Base-by-base conservation (phyloP, 2,888 invertebrate genomes). In the Drepanosiphum platanoidis region DNA sequence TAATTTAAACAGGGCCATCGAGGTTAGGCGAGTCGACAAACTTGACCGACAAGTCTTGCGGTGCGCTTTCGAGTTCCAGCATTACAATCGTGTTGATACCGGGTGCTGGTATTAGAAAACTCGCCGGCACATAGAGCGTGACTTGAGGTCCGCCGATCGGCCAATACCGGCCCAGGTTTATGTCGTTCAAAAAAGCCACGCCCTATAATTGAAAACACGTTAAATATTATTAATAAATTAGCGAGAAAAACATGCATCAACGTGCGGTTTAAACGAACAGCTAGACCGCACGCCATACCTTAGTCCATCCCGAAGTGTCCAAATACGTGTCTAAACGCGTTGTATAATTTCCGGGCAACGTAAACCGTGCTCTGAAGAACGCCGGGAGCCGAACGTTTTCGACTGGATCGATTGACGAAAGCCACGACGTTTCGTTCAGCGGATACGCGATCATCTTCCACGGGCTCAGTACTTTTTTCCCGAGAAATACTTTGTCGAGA, bases 391-490 rank as follows among this genome's bases (percentile, higher is more conserved):
- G 52, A 1, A 68, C 58, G 5, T 58, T 70, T 58, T 66, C 5
- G 15, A 39, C 30, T 5, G 77, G 70, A 58, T 58, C 18, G 4
- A 84, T 58, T 3, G 68, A 77, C 27, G 84, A 87, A 22, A 88
- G 39, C 86, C 86, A 86, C 0, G 81, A 77, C 27, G 86, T 86
- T 46, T 87, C 87, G 9, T 86, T 86, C 66, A 88, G 81, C 5
- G 93, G 92, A 88, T 90, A 92, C 64, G 92, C 92, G 5, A 92
- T 93, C 87, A 94, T 92, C 7, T 90, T 91, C 95, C 95, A 96
- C 80, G 91, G 90, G 7, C 88, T 89, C 13, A 95, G 88, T 0
- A 90, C 87, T n/a, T 89, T 88, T 0, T 90, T 91, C 87, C 92
- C 92, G 61, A 92, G 89, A 0, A 89, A 89, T 0, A 94, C 93